Evolutionary conservation across 2,113 vertebrate genomes (phyloP).

Genomic region (Cynocephalus volans): DNA sequence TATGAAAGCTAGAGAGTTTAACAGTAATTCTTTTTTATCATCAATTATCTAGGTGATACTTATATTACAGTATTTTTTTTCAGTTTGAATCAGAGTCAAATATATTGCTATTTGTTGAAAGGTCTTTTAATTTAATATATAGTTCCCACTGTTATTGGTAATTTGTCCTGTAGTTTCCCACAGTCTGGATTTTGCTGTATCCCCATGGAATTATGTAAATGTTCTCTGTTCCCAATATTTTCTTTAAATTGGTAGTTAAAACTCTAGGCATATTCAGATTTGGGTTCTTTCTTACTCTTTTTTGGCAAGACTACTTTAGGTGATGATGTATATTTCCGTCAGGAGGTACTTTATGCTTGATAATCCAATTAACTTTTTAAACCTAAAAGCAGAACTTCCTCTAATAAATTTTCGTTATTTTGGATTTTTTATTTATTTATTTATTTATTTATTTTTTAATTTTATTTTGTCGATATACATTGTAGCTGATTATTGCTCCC

Average conservation of each 20-base stretch:
- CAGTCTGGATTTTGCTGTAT: constrained; percentile 26
- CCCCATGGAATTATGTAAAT: background rate
- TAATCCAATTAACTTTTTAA: background rate
- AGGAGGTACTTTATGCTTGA: background rate
- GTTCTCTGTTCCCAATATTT: background rate
- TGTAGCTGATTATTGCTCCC: too few relatives aligned
- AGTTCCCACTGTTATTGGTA: background rate
- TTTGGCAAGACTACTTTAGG: background rate
- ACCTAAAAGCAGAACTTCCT: background rate
- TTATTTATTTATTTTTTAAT: background rate
- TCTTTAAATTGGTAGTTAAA: background rate
- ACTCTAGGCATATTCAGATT: background rate
- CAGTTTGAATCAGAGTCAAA: background rate
- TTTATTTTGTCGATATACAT: too few relatives aligned
- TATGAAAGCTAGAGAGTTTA: background rate
- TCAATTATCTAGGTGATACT: background rate
- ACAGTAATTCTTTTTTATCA: background rate
- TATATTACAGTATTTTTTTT: background rate
- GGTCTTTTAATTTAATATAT: background rate
- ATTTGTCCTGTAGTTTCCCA: background rate
- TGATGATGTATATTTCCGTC: background rate
- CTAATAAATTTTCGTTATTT: constrained; percentile 11
- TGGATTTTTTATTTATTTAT: background rate
- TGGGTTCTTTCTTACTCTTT: background rate
- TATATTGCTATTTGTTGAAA: background rate